These are phyloP conservation scores for Callionymus lyra DNA, from an alignment of 2,113 vertebrate species.

Conservation along the genomic window DNA sequence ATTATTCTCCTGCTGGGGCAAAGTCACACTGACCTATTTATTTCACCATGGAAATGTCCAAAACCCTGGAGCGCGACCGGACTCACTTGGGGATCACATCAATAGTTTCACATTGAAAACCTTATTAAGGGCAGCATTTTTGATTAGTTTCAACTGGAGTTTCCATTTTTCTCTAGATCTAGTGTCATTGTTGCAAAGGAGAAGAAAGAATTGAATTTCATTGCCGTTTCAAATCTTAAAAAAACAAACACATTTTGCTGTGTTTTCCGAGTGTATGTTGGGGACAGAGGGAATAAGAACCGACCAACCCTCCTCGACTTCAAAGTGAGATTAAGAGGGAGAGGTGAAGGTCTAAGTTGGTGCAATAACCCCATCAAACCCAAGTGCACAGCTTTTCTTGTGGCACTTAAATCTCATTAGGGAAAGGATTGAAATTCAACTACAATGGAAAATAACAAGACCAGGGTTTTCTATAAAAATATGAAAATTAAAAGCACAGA, in stretches of 20 bases:
- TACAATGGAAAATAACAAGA: no score
- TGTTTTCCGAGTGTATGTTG: slow-evolving; percentile 8
- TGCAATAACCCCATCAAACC: slow-evolving; percentile 13
- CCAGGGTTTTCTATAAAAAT: no score
- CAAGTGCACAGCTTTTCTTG: slow-evolving; percentile 9
- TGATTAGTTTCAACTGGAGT: no score
- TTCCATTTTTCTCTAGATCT: no score
- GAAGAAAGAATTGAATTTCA: slow-evolving; percentile 12
- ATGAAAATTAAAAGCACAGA: no score
- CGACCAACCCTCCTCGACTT: slow-evolving; percentile 48
- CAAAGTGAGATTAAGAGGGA: slow-evolving; percentile 58
- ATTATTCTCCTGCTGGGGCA: slow-evolving; percentile 25
- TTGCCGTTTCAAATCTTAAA: slow-evolving; percentile 8
- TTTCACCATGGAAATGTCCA: slow-evolving; percentile 26
- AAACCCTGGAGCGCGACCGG: slow-evolving; percentile 25
- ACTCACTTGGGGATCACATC: slow-evolving; percentile 21
- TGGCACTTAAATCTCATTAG: slow-evolving; percentile 12
- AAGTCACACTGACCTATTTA: slow-evolving; percentile 53
- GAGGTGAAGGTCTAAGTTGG: slow-evolving; percentile 29
- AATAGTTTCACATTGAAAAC: slow-evolving; percentile 38
- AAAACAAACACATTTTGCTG: no score
- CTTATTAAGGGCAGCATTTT: slow-evolving; percentile 30
- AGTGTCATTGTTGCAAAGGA: no score
- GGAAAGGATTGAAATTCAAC: no score
- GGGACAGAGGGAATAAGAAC: slow-evolving; percentile 22